phyloP scores from a whole-genome alignment of 2,797 vertebrate genomes.

The Vespertilio murinus region DNA sequence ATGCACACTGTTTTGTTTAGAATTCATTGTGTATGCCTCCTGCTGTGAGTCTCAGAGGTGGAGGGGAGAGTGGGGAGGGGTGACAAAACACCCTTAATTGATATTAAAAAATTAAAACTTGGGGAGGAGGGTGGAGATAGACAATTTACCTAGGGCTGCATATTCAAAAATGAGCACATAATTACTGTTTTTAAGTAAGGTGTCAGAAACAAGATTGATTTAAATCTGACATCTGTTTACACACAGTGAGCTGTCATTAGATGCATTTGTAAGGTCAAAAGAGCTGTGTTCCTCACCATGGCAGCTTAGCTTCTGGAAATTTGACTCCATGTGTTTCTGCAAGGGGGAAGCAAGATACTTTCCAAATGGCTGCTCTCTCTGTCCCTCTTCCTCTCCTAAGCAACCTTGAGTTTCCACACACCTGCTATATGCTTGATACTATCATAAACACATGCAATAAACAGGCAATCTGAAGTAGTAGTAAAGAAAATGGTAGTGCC shows the following conservation, averaged over 20 bases:
- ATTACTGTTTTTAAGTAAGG: slow-evolving; percentile 75
- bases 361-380: not conserved
- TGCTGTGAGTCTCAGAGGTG: not conserved
- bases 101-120: slow-evolving; percentile 76
- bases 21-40: not conserved
- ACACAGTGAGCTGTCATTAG: slow-evolving; percentile 71
- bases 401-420: not conserved
- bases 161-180: slow-evolving; percentile 68
- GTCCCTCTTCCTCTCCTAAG: not conserved
- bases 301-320: slow-evolving; percentile 45
- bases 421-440: not conserved
- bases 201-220: slow-evolving; percentile 77
- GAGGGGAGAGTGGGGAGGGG: too few relatives aligned
- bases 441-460: not conserved
- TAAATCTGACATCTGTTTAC: slow-evolving; percentile 74
- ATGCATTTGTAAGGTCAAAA: slow-evolving; percentile 53
- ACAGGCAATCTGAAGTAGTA: not conserved
- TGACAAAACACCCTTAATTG: slow-evolving; percentile 49
- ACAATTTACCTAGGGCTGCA: slow-evolving; percentile 63
- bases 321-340: slow-evolving; percentile 39
- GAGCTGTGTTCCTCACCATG: not conserved
- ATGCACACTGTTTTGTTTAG: slow-evolving; percentile 21
- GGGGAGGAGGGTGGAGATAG: slow-evolving; percentile 58
- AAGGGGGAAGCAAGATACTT: not conserved
- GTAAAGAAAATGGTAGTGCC: not conserved